Base-by-base conservation (phyloP, 1,140 invertebrate genomes). In the Lepidurus couesii region DNA sequence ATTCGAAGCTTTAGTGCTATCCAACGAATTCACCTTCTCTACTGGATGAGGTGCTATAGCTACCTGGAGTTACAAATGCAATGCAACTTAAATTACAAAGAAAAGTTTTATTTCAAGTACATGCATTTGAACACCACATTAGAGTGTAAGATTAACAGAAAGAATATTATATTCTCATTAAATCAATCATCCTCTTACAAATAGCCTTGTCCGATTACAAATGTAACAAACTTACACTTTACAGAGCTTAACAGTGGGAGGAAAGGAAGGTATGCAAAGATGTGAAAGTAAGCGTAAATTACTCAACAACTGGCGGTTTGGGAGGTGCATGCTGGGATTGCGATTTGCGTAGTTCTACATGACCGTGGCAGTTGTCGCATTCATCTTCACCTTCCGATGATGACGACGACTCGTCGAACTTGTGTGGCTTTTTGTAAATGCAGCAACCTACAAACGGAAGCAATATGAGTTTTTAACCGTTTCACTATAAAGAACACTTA, bases 281-380 rank as follows among this genome's bases (percentile, higher is more conserved):
- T 16, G 53, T 9, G 34, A 3, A 34, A 34, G 34, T 21, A 65
- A 16, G n/a, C 13, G 21, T 7, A 1, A 21, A 16, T 7, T 16
- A 65, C 21, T 65, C 16, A 21, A n/a, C 21, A 65, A 16, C 9
- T 6, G 53, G 53, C 13, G 53, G 53, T 9, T 65, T 65, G 21
- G 53, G 53, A 7, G 53, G 53, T 7, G 53, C 21, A 65, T 16
- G 24, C 24, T 24, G 8, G 53, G 53, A 65, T n/a, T 65, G 53
- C 13, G 53, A 16, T 80, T 90, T 90, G 78, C 90, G 89, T 77
- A 86, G 86, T 82, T 94, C 92, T 10, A 93, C 92, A 83, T 93
- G 92, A 0, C 93, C 93, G 84, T 91, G 90, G 84, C 93, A 95
- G 83, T 94, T 90, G 82, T 95, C 93, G 84, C 93, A 95, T 83